Evolutionary conservation across 1,140 invertebrate species (phyloP).

Genomic region (Latrodectus geometricus): DNA sequence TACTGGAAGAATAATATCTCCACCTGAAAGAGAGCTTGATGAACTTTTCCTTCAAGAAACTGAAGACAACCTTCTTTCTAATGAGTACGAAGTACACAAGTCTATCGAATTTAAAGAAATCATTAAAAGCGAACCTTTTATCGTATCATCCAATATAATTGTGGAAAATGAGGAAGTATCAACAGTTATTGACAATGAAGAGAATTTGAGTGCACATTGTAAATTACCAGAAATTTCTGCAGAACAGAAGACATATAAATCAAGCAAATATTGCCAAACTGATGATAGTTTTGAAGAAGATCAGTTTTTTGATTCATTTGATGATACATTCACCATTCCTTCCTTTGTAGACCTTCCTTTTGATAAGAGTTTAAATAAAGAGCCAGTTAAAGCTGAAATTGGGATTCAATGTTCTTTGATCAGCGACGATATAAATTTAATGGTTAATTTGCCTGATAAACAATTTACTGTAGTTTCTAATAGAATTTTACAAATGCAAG

Average conservation of each 20-base stretch:
- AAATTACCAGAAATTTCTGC: neutral
- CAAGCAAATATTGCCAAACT: constrained; percentile 49
- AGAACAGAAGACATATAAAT: constrained; percentile 4
- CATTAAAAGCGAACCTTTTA: no score
- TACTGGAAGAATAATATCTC: no score
- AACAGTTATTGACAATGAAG: no score
- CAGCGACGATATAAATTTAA: neutral
- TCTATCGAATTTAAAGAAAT: no score
- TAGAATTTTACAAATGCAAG: neutral
- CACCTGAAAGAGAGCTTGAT: no score
- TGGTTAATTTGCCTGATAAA: neutral
- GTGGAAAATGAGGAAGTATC: no score
- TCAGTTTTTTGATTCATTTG: constrained; percentile 50
- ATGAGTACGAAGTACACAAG: no score
- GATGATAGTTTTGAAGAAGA: constrained; percentile 54
- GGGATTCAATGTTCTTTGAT: constrained; percentile 45
- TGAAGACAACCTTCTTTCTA: no score
- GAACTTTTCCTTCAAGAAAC: no score
- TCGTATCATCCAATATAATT: no score
- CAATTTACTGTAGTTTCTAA: neutral
- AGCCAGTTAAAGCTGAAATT: constrained; percentile 36
- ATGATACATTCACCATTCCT: constrained; percentile 35
- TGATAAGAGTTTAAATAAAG: neutral
- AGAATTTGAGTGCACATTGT: no score
- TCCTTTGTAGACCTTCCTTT: constrained; percentile 2